Conservation (phyloP, 1,140 invertebrate genomes). For the Drosophila teissieri region DNA sequence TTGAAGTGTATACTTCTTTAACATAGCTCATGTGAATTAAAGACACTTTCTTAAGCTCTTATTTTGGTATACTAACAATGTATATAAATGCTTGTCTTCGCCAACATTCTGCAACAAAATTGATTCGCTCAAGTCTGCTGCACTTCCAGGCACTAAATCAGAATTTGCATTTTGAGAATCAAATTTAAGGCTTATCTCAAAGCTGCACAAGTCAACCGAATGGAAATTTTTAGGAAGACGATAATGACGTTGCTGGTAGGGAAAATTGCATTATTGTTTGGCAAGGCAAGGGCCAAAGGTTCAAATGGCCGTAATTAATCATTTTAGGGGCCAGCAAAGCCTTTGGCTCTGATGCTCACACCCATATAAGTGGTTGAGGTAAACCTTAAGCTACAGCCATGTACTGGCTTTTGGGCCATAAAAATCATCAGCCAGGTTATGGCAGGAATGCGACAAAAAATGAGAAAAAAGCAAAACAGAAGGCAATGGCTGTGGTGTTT, state of each 20-base stretch:
- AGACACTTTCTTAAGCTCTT: not conserved
- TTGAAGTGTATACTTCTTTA: too few relatives aligned
- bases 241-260: not conserved
- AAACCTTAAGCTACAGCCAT: constrained; percentile 7
- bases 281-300: constrained; percentile 5
- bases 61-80: not conserved
- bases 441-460: not conserved
- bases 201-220: constrained; percentile 12
- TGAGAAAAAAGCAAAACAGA: not conserved
- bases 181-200: constrained; percentile 18
- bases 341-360: constrained; percentile 3
- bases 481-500: constrained; percentile 1
- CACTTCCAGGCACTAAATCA: constrained; percentile 8
- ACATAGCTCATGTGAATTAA: too few relatives aligned
- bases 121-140: constrained; percentile 1
- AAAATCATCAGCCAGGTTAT: constrained; percentile 41
- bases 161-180: constrained; percentile 30
- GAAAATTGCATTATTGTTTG: constrained; percentile 24
- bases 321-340: constrained; percentile 31
- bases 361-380: not conserved
- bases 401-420: constrained; percentile 28
- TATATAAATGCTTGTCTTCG: not conserved
- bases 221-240: constrained; percentile 14
- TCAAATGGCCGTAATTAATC: constrained; percentile 57
- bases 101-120: constrained; percentile 17